Percentiles rank a stretch among this genome's conserved stretches.
Evolutionary conservation across 2,888 invertebrate species (phyloP).

Genomic region (Bimastos eiseni): DNA sequence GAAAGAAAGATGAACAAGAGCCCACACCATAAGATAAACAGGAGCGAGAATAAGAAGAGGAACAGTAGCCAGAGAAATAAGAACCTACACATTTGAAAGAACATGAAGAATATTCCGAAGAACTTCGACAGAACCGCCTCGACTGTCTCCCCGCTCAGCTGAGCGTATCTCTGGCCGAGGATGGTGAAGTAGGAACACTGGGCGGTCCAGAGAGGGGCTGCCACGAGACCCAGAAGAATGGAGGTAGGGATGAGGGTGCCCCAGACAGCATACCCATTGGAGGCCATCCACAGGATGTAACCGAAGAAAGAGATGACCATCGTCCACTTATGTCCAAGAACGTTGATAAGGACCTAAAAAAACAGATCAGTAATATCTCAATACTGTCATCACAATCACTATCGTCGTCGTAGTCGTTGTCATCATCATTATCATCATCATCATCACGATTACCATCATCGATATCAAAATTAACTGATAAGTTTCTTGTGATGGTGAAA

Average conservation of each 20-base stretch:
- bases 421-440: too few species aligned
- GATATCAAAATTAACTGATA: too few species aligned
- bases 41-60: not conserved
- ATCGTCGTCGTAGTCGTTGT: too few species aligned
- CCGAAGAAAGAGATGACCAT: slow-evolving; percentile 87
- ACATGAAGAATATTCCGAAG: slow-evolving; percentile 97
- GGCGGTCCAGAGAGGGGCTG: slow-evolving; percentile 1
- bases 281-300: slow-evolving; percentile 70
- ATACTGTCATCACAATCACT: too few species aligned
- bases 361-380: too few species aligned
- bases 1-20: not conserved
- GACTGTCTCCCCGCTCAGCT: slow-evolving; percentile 74
- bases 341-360: slow-evolving; percentile 46
- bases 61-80: not conserved
- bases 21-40: too few species aligned
- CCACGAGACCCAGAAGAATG: not conserved
- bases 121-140: slow-evolving; percentile 92
- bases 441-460: too few species aligned
- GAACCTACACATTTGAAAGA: slow-evolving; percentile 90
- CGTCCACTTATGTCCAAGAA: slow-evolving; percentile 65
- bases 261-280: not conserved
- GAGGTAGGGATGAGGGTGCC: not conserved
- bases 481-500: too few species aligned
- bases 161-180: slow-evolving; percentile 82
- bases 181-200: slow-evolving; percentile 19